Conservation (phyloP, 2,113 vertebrate genomes). For the Neofelis nebulosa region DNA sequence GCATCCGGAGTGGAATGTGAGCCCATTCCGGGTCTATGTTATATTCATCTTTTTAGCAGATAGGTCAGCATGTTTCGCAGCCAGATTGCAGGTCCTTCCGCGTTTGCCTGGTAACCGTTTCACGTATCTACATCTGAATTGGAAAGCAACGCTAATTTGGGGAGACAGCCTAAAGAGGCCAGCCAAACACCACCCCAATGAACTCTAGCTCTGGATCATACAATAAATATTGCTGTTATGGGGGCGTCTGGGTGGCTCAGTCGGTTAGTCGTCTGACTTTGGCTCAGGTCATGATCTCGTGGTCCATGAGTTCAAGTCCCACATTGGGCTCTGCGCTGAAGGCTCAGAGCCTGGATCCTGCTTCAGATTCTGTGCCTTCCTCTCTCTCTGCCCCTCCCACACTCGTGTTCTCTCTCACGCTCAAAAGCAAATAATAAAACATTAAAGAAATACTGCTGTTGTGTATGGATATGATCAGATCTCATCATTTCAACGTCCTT, state of each 20-base stretch:
- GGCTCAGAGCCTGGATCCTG: too few relatives aligned
- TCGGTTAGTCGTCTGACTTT: too few relatives aligned
- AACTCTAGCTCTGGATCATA: not conserved
- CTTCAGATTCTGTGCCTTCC: too few relatives aligned
- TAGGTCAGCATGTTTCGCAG: not conserved
- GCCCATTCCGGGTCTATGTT: not conserved
- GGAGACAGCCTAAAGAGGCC: not conserved
- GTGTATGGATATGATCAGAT: not conserved
- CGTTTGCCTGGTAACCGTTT: not conserved
- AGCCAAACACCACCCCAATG: not conserved
- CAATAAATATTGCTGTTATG: not conserved
- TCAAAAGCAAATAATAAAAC: too few relatives aligned
- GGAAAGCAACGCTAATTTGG: constrained; percentile 51
- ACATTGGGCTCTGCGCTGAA: too few relatives aligned
- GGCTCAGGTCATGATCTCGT: too few relatives aligned
- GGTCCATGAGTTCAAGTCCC: too few relatives aligned
- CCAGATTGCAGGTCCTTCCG: not conserved
- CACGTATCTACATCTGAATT: constrained; percentile 21
- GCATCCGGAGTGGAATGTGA: not conserved
- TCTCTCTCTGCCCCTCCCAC: too few relatives aligned
- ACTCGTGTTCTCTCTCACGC: too few relatives aligned
- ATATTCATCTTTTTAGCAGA: constrained; percentile 24
- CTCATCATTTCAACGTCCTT: not conserved
- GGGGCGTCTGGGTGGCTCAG: too few relatives aligned
- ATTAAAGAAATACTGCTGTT: not conserved